Evolutionary conservation across 2,113 vertebrate species (phyloP).

Genomic region (Anoplopoma fimbria): DNA sequence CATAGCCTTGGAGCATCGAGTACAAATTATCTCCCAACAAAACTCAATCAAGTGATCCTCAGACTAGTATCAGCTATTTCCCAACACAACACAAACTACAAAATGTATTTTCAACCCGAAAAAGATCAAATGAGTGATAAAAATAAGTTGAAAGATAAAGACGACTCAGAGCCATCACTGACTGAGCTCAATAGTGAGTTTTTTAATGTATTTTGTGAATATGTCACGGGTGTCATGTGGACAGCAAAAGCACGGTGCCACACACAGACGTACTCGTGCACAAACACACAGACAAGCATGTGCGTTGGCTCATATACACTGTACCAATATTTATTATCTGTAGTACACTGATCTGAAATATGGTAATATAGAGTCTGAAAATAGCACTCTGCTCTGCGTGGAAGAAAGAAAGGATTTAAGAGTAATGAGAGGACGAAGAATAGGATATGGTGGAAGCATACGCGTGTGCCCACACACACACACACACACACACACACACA

Average conservation of each 20-base stretch:
- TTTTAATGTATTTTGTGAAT: neutral
- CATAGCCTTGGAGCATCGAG: neutral
- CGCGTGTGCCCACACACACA: neutral
- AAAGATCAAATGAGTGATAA: too few species aligned
- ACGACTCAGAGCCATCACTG: neutral
- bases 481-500: constrained; percentile 4
- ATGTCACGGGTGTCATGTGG: neutral
- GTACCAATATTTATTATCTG: constrained; percentile 17
- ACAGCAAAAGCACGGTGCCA: neutral
- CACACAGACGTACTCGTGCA: neutral
- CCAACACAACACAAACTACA: neutral
- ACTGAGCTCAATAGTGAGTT: neutral
- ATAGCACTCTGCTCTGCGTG: constrained; percentile 49
- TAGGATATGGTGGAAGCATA: constrained; percentile 11
- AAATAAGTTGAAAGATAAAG: constrained; percentile 7
- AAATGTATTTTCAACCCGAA: constrained; percentile 32
- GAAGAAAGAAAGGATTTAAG: constrained; percentile 46
- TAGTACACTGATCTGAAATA: constrained; percentile 33
- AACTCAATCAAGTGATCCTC: neutral
- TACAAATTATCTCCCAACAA: neutral
- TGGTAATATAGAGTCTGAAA: constrained; percentile 58
- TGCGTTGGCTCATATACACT: neutral
- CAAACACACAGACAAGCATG: neutral
- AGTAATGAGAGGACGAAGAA: constrained; percentile 66
- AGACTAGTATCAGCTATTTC: neutral